Percentiles rank a stretch among this genome's conserved stretches.
Conservation (phyloP, 2,797 vertebrate species). For the Echeneis naucrates region DNA sequence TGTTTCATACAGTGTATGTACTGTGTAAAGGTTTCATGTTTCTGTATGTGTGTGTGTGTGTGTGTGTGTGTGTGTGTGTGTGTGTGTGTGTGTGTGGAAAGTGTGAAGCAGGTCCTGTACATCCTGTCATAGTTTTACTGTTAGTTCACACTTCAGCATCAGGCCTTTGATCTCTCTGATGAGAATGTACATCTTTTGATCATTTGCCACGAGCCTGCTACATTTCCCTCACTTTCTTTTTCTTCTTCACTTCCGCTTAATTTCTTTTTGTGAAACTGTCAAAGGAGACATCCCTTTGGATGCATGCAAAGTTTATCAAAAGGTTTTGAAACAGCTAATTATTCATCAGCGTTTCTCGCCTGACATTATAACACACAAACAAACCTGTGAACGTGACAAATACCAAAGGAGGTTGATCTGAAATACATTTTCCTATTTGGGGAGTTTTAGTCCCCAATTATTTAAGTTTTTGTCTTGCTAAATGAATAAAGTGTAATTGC, state of each 20-base stretch:
- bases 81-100: constrained; percentile 15
- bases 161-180: constrained; percentile 60
- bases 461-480: constrained; percentile 35
- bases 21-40: constrained; percentile 5
- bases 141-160: constrained; percentile 50
- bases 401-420: constrained; percentile 27
- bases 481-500: constrained; percentile 43
- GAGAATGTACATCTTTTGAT: constrained; percentile 67
- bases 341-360: constrained; percentile 61
- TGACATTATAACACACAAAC: constrained; percentile 59
- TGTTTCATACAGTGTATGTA: background rate
- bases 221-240: constrained; percentile 47
- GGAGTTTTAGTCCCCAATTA: constrained; percentile 24
- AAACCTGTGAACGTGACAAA: constrained; percentile 52
- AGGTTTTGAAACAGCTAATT: constrained; percentile 69
- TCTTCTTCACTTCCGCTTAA: constrained; percentile 47
- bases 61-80: too few species aligned
- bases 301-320: constrained; percentile 72
- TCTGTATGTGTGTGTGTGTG: too few species aligned
- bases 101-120: constrained; percentile 30
- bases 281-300: constrained; percentile 65
- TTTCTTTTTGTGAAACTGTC: constrained; percentile 68
- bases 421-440: constrained; percentile 31
- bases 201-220: constrained; percentile 51
- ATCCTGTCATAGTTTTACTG: constrained; percentile 49